Conservation (phyloP, 2,113 vertebrate genomes). For the Trinectes maculatus region DNA sequence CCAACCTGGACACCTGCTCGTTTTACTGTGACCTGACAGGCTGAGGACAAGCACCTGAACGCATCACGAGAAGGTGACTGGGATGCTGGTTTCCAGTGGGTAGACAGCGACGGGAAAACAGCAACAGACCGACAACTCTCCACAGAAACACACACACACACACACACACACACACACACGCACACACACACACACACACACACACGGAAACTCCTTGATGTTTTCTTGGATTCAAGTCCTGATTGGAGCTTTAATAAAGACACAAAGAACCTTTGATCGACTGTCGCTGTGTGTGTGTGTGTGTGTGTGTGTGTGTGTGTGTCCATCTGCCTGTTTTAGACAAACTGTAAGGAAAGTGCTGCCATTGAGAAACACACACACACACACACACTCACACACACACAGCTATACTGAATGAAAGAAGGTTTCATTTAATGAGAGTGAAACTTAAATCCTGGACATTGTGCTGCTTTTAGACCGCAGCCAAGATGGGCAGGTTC, state of each 20-base stretch:
- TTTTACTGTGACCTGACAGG: no score
- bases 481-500: conserved; percentile 64
- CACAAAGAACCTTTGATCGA: conserved; percentile 65
- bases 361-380: conserved; percentile 33
- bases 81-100: not conserved
- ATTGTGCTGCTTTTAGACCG: conserved; percentile 64
- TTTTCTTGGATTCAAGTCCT: conserved; percentile 48
- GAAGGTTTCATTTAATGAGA: conserved; percentile 72
- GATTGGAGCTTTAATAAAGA: conserved; percentile 66
- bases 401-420: conserved; percentile 39
- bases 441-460: conserved; percentile 77
- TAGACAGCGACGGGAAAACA: no score
- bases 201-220: conserved; percentile 45
- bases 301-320: conserved; percentile 47
- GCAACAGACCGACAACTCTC: not conserved
- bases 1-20: no score
- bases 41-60: not conserved
- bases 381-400: conserved; percentile 43
- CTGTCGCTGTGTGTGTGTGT: conserved; percentile 37
- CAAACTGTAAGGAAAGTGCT: conserved; percentile 47
- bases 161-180: not conserved
- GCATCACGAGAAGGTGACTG: not conserved
- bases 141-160: not conserved
- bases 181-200: conserved; percentile 8
- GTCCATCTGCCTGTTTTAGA: conserved; percentile 47